Conservation (phyloP, 2,888 invertebrate genomes). For the Ctena decussata region DNA sequence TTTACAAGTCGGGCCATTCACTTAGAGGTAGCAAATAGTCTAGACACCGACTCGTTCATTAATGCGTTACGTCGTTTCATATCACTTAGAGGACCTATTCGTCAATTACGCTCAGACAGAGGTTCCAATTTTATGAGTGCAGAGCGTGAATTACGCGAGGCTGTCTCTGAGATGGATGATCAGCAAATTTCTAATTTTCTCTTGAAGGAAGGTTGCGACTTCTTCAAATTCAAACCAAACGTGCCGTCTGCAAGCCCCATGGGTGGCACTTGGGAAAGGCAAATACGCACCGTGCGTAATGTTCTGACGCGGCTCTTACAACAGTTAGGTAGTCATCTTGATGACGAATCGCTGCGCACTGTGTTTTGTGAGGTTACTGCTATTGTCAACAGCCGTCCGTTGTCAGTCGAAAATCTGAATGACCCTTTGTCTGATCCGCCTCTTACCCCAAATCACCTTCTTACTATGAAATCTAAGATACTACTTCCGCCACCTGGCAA, state of each 20-base stretch:
- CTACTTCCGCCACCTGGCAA: too few species aligned
- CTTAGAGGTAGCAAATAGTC: conserved; percentile 25
- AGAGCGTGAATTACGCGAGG: conserved; percentile 30
- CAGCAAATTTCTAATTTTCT: conserved; percentile 26
- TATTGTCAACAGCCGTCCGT: conserved; percentile 11
- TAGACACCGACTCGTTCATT: conserved; percentile 47
- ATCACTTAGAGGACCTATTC: conserved; percentile 31
- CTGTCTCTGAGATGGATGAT: background rate
- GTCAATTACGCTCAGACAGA: conserved; percentile 45
- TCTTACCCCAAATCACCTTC: background rate
- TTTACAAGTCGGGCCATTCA: conserved; percentile 44
- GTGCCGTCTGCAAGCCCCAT: conserved; percentile 71
- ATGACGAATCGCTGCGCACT: conserved; percentile 56
- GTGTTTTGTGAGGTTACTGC: conserved; percentile 53
- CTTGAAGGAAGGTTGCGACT: conserved; percentile 16
- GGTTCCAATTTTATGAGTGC: conserved; percentile 61
- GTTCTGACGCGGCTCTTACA: conserved; percentile 51
- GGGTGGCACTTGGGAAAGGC: conserved; percentile 74
- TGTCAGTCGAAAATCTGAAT: background rate
- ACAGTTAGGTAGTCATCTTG: conserved; percentile 43
- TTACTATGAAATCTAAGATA: background rate
- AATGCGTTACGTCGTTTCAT: conserved; percentile 49
- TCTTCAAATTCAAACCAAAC: conserved; percentile 46
- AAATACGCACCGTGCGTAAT: conserved; percentile 65
- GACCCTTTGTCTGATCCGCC: background rate